Conservation (phyloP, 2,113 vertebrate genomes). For the Odocoileus virginianus region DNA sequence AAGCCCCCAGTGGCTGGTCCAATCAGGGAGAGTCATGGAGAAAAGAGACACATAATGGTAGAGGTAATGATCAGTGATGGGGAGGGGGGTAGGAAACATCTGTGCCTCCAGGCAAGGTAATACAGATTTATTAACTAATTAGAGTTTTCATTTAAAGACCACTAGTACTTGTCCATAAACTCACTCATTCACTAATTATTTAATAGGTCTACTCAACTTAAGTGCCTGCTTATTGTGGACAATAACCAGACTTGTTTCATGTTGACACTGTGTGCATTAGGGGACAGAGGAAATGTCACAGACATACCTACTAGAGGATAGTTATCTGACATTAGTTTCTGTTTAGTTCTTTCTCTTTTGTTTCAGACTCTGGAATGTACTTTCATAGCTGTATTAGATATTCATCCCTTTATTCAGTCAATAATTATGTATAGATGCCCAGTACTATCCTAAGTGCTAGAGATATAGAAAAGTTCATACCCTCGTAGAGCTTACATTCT, state of each 20-base stretch:
- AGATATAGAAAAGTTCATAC: background rate
- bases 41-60: background rate
- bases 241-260: background rate
- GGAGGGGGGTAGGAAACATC: background rate
- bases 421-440: background rate
- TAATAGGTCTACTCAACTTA: background rate
- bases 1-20: background rate
- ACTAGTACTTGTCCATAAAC: background rate
- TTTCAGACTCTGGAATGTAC: background rate
- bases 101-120: background rate
- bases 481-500: background rate
- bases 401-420: background rate
- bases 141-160: background rate
- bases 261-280: background rate
- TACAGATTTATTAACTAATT: background rate
- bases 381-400: background rate
- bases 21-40: background rate
- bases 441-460: background rate
- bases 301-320: background rate
- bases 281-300: background rate
- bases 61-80: background rate
- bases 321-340: background rate
- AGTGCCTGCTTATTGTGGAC: background rate
- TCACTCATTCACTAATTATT: background rate
- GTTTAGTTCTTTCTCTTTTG: background rate